These are phyloP conservation scores for Philereme vetulata DNA, from an alignment of 2,888 invertebrate genomes.

Conservation along the genomic window DNA sequence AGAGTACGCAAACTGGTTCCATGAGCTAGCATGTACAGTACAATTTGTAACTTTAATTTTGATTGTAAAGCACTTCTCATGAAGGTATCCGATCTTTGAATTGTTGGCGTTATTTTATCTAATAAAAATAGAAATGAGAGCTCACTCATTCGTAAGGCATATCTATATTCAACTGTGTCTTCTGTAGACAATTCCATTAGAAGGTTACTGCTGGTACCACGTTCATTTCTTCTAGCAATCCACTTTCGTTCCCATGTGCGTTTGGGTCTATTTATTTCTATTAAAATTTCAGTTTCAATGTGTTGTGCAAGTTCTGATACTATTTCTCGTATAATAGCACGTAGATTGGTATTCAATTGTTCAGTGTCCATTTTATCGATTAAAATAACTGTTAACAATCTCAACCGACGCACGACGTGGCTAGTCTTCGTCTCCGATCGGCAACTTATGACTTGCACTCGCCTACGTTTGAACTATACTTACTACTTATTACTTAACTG, in stretches of 20 bases:
- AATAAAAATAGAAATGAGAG: slow-evolving; percentile 26
- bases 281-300: slow-evolving; percentile 5
- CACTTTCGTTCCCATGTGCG: background rate
- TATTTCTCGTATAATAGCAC: too few species aligned
- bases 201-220: background rate
- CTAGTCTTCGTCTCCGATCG: slow-evolving; percentile 7
- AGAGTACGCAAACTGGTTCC: slow-evolving; percentile 21
- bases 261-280: slow-evolving; percentile 2
- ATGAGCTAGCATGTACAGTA: slow-evolving; percentile 27
- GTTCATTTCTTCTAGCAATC: too few species aligned
- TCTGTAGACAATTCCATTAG: slow-evolving; percentile 10
- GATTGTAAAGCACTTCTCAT: slow-evolving; percentile 30
- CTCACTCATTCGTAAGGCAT: slow-evolving; percentile 7
- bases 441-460: slow-evolving; percentile 1
- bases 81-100: slow-evolving; percentile 32
- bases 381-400: slow-evolving; percentile 5
- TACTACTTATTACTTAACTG: too few species aligned
- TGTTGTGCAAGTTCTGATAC: slow-evolving; percentile 1
- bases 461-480: too few species aligned
- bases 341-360: too few species aligned
- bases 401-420: slow-evolving; percentile 13
- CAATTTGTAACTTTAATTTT: slow-evolving; percentile 22
- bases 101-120: slow-evolving; percentile 23
- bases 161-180: background rate
- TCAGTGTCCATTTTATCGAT: slow-evolving; percentile 3